phyloP scores from a whole-genome alignment of 2,888 invertebrate genomes.

The Eumerus sabulonum region DNA sequence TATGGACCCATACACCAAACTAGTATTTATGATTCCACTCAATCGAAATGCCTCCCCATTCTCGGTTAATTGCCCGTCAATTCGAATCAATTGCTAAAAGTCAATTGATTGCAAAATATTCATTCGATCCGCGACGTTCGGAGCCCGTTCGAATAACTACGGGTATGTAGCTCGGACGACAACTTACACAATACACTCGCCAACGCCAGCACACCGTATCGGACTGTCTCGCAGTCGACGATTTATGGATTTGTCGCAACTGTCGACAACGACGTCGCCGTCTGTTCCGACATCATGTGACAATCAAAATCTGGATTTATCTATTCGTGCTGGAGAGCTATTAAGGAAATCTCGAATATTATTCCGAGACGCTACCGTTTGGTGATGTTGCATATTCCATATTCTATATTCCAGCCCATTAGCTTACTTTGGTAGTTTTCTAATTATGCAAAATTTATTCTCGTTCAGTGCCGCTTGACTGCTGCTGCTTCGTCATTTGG shows the following conservation, averaged over 20 bases:
- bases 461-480: conserved; percentile 18
- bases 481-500: conserved; percentile 11
- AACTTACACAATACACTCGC: not conserved
- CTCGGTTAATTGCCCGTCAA: conserved; percentile 67
- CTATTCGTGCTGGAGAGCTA: conserved; percentile 18
- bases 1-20: conserved; percentile 2
- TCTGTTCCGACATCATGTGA: conserved; percentile 20
- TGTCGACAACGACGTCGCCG: conserved; percentile 29
- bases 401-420: conserved; percentile 37
- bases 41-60: conserved; percentile 63
- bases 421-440: conserved; percentile 72
- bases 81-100: conserved; percentile 65
- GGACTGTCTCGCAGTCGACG: conserved; percentile 19
- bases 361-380: conserved; percentile 25
- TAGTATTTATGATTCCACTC: conserved; percentile 60
- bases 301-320: conserved; percentile 49
- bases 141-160: not conserved
- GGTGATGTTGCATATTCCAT: conserved; percentile 27
- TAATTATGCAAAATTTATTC: conserved; percentile 73
- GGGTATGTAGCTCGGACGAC: not conserved
- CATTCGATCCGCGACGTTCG: conserved; percentile 8
- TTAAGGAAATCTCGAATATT: conserved; percentile 43
- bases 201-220: conserved; percentile 15
- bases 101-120: conserved; percentile 62
- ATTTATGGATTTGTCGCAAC: conserved; percentile 30